Conservation (phyloP, 2,113 vertebrate genomes). For the Hypanus sabinus region DNA sequence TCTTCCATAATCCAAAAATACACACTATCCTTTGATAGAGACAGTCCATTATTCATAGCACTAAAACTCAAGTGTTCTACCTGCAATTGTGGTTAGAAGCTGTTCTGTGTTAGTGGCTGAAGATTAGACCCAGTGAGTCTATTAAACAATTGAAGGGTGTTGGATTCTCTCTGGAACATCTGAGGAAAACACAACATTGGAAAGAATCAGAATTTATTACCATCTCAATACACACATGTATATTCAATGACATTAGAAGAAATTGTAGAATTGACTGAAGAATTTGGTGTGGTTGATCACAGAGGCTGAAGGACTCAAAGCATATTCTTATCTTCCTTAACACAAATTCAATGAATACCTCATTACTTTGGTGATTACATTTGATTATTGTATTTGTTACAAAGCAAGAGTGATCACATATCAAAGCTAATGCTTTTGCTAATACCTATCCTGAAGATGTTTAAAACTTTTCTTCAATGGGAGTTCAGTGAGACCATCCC, state of each 20-base stretch:
- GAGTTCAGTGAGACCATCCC: too few relatives aligned
- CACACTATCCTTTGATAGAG: background rate
- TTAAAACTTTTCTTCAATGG: too few relatives aligned
- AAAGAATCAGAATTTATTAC: background rate
- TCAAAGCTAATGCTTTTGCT: background rate
- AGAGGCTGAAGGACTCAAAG: background rate
- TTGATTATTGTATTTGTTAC: background rate
- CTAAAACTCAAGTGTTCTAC: background rate
- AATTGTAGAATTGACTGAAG: background rate
- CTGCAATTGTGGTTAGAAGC: conserved; percentile 44
- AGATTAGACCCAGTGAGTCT: conserved; percentile 57
- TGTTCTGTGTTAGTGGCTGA: conserved; percentile 62
- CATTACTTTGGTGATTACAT: background rate
- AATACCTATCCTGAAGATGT: too few relatives aligned
- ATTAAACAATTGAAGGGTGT: conserved; percentile 70
- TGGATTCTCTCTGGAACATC: conserved; percentile 77
- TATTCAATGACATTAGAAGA: background rate
- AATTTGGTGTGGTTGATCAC: background rate
- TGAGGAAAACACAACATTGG: conserved; percentile 43
- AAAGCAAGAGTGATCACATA: background rate
- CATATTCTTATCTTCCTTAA: background rate
- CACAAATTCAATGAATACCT: background rate
- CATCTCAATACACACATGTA: background rate
- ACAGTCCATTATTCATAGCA: background rate
- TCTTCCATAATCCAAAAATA: background rate